Evolutionary conservation across 2,113 vertebrate species (phyloP), one percentile per base, ranked within the genome.

Genomic region (Serinus canaria): DNA sequence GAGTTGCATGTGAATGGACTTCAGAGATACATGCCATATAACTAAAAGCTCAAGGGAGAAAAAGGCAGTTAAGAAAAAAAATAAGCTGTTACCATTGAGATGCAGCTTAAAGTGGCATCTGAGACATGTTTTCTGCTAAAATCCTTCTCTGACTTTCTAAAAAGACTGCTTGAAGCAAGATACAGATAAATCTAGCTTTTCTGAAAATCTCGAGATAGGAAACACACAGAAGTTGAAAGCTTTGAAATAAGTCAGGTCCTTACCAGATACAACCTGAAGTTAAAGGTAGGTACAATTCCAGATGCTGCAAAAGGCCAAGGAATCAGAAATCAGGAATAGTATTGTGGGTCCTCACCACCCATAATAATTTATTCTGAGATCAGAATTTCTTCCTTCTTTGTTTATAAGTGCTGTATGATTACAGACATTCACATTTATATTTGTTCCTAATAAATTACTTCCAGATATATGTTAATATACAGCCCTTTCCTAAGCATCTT

Each of bases 1-100:
- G 87, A 96, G 37, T 73, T 94, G 77, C 87, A 82, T 79, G 87
- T 84, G 91, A 95, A 94, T 60, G 47, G 86, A 76, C 83, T 94
- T 89, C 41, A 69, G 74, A 87, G 83, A 72, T 75, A 84, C 20
- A 76, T 7, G 46, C 47, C 76, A 30, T 64, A 37, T 8, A 92
- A 53, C 53, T 73, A 37, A 92, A 96, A 92, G 81, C 87, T 87
- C 2, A 0, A 25, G 63, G 83, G 83, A 93, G 21, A 67, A 90
- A 92, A 87, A 83, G 23, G 68, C 50, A 94, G 87, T 87, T 92
- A 84, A 77, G 35, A 53, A 37, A 87, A 68, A 68, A 94, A 82
- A 75, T 16, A 46, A 41, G 25, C 44, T 89, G 64, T 76, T 91
- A 64, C 58, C 43, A 83, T 76, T 62, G 74, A 52, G 50, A 91